Conservation (phyloP, 2,113 vertebrate genomes). For the Bambusicola thoracicus region DNA sequence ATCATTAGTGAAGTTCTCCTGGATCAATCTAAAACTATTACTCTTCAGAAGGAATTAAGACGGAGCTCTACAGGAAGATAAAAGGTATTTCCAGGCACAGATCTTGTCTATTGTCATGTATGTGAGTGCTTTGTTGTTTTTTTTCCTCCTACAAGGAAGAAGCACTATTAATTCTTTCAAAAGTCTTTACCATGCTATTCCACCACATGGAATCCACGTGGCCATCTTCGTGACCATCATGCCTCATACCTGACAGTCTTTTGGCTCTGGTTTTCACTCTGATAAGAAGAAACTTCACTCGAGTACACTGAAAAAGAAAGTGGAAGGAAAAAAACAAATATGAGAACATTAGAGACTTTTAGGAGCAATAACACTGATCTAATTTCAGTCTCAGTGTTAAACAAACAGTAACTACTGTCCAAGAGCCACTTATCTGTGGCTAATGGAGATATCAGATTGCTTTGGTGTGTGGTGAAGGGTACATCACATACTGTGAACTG, state of each 20-base stretch:
- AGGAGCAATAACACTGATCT: not conserved
- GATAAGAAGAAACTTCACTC: not conserved
- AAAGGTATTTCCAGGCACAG: constrained; percentile 6
- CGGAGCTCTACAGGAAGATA: not conserved
- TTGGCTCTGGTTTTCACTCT: not conserved
- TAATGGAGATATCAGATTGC: not conserved
- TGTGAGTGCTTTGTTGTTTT: not conserved
- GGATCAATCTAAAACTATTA: constrained; percentile 38
- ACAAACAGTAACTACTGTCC: not conserved
- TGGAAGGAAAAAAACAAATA: not conserved
- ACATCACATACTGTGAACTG: not conserved
- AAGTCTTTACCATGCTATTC: not conserved
- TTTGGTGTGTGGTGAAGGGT: too few relatives aligned
- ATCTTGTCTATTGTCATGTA: not conserved
- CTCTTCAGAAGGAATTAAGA: not conserved
- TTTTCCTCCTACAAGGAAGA: not conserved
- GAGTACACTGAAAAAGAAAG: not conserved
- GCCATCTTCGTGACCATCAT: not conserved
- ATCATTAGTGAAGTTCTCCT: constrained; percentile 18
- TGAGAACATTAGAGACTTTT: not conserved
- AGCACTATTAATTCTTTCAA: not conserved
- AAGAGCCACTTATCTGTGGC: not conserved
- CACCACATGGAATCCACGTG: too few relatives aligned
- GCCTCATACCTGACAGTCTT: not conserved
- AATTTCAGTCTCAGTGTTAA: not conserved